Percentiles rank a stretch among this genome's conserved stretches.
Conservation (phyloP, 2,888 invertebrate species). For the Orchesella flavescens region DNA sequence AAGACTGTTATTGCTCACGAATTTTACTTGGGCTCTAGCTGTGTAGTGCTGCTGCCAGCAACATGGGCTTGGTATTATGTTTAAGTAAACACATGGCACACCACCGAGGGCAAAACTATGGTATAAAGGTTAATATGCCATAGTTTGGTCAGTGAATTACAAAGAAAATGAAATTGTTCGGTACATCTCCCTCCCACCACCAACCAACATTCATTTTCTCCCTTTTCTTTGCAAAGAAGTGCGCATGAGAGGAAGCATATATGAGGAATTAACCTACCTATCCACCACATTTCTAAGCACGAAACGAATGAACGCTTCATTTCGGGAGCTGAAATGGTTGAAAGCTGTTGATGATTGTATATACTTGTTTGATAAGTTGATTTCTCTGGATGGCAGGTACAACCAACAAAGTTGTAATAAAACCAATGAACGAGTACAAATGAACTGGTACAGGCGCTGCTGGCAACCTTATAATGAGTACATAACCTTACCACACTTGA, state of each 20-base stretch:
- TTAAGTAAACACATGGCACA: slow-evolving; percentile 49
- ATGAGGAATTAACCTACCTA: neutral
- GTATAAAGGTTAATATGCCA: slow-evolving; percentile 1
- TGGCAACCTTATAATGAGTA: neutral
- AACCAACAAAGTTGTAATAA: slow-evolving; percentile 5
- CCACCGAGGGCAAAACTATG: slow-evolving; percentile 6
- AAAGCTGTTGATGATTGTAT: slow-evolving; percentile 7
- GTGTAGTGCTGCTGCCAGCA: neutral
- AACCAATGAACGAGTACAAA: neutral
- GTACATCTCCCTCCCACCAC: slow-evolving; percentile 18
- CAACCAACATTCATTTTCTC: too few species aligned
- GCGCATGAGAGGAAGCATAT: neutral
- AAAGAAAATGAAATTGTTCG: slow-evolving; percentile 52
- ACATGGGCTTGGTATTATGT: neutral
- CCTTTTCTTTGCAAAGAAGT: neutral
- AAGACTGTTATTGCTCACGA: slow-evolving; percentile 2
- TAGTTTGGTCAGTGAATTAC: slow-evolving; percentile 32
- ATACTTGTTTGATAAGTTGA: slow-evolving; percentile 54
- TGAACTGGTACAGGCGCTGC: too few species aligned
- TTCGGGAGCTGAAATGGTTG: neutral
- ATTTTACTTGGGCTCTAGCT: neutral
- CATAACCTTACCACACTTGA: neutral
- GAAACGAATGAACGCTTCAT: neutral
- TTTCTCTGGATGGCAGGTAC: slow-evolving; percentile 18
- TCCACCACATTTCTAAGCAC: neutral